A percentile compares a stretch with the other conserved stretches of the same genome.
Evolutionary conservation across 2,888 invertebrate genomes (phyloP).

Genomic region (Synergus umbraculus): DNA sequence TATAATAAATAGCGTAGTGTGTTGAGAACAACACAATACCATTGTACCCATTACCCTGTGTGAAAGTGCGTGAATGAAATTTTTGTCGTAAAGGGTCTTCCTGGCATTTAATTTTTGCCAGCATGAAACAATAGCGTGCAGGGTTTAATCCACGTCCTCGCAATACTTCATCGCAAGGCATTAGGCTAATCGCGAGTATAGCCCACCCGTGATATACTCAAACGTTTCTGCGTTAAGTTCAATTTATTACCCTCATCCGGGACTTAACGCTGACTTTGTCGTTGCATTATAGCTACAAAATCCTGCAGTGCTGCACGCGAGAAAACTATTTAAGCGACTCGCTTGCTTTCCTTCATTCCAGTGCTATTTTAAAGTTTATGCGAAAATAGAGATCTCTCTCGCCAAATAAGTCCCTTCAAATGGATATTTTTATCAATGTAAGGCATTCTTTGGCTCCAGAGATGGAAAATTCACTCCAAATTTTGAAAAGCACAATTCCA

Average conservation of each 20-base stretch:
- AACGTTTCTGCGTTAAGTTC: slow-evolving; percentile 39
- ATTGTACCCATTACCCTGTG: neutral
- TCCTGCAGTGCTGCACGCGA: slow-evolving; percentile 35
- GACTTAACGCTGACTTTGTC: slow-evolving; percentile 41
- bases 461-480: neutral
- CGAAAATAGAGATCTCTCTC: slow-evolving; percentile 32
- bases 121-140: slow-evolving; percentile 20
- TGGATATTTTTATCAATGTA: slow-evolving; percentile 5
- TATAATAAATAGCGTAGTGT: too few relatives aligned
- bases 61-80: neutral
- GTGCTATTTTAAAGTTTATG: slow-evolving; percentile 38
- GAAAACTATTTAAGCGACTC: slow-evolving; percentile 39
- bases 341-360: slow-evolving; percentile 25
- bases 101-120: slow-evolving; percentile 6
- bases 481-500: neutral
- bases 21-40: too few relatives aligned
- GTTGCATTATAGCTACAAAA: slow-evolving; percentile 28
- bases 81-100: neutral
- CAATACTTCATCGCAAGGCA: slow-evolving; percentile 39
- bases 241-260: slow-evolving; percentile 40
- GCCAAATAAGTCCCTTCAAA: slow-evolving; percentile 3
- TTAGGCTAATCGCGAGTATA: slow-evolving; percentile 38
- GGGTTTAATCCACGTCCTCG: slow-evolving; percentile 30
- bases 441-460: neutral
- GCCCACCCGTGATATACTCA: slow-evolving; percentile 39